phyloP scores from a whole-genome alignment of 2,888 invertebrate genomes.

The Eupithecia tripunctaria region DNA sequence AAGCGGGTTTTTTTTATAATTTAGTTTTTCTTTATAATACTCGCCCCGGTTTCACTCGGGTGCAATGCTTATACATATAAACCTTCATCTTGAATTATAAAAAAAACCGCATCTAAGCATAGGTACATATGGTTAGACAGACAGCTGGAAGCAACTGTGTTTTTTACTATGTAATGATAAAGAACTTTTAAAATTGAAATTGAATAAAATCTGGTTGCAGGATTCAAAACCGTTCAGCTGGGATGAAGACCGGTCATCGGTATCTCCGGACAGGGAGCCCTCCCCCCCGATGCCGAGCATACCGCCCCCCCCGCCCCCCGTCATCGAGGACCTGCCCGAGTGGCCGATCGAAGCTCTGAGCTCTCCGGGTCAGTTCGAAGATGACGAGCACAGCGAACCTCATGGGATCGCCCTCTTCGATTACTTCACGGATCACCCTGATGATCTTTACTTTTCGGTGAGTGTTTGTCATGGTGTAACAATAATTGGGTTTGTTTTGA shows the following conservation, averaged over 20 bases:
- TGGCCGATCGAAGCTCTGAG: slow-evolving; percentile 57
- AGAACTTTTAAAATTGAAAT: no score
- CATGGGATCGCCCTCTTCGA: slow-evolving; percentile 88
- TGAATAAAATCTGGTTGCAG: slow-evolving; percentile 51
- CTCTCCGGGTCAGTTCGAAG: slow-evolving; percentile 37
- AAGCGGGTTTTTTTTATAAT: no score
- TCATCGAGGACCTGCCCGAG: slow-evolving; percentile 62
- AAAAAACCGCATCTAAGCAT: no score
- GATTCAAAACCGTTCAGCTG: slow-evolving; percentile 68
- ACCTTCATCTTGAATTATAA: no score
- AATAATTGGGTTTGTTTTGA: no score
- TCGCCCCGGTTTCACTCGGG: no score
- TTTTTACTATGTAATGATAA: no score
- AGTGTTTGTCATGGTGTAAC: slow-evolving; percentile 55
- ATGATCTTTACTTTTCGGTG: slow-evolving; percentile 92
- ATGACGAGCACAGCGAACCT: slow-evolving; percentile 23
- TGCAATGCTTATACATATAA: no score
- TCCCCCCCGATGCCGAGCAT: slow-evolving; percentile 92
- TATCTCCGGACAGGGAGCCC: slow-evolving; percentile 72
- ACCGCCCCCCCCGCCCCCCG: slow-evolving; percentile 91
- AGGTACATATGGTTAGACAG: no score
- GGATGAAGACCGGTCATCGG: slow-evolving; percentile 68
- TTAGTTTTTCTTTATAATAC: no score
- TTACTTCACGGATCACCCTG: slow-evolving; percentile 89
- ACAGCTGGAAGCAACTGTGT: no score